Base-by-base conservation (phyloP, 2,888 invertebrate genomes). In the Caenorhabditis macrosperma region DNA sequence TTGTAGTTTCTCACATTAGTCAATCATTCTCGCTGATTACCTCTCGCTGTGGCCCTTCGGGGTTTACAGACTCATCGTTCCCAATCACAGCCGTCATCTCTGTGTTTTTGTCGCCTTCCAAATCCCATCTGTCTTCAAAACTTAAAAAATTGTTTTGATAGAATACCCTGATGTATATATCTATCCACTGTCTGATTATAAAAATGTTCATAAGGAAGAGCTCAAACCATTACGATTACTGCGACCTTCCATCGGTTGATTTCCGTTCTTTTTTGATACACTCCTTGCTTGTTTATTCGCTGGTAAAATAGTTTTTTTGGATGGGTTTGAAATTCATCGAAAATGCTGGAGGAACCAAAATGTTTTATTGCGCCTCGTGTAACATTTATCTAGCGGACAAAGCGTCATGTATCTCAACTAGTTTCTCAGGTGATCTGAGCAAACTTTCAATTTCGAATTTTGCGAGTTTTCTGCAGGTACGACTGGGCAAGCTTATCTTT, bases 361-460 rank as follows among this genome's bases (percentile, higher is more conserved):
- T 98, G 35, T 98, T 97, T 91, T 95, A 95, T 2, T 99, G 99
- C 92, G 96, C 95, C 20, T 94, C 95, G 74, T 99, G 99, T 91
- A 96, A 97, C 91, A 96, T 96, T 2, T 96, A 97, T 90, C 92
- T 99, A 67, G 97, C 98, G 30, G 98, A 98, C 92, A 94, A 96
- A 88, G 94, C 94, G 22, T 96, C 98, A 91, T 92, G 99, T 84
- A 96, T 98, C 59, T 83, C 81, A 3, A 81, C 78, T 2, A 64
- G 33, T 38, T 81, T 81, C 59, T 64, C 64, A 55, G 78, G 81
- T 78, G 26, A n/a, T n/a, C n/a, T n/a, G n/a, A 30, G 12, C 6
- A 17, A 22, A 5, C 30, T 24, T 55, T 17, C 17, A 28, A 28
- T 6, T n/a, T 10, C 20, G n/a, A 35, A 35, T 38, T 17, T 2